Evolutionary conservation across 2,113 vertebrate species (phyloP), one percentile per base, ranked within the genome.

Genomic region (Microtus montanus): DNA sequence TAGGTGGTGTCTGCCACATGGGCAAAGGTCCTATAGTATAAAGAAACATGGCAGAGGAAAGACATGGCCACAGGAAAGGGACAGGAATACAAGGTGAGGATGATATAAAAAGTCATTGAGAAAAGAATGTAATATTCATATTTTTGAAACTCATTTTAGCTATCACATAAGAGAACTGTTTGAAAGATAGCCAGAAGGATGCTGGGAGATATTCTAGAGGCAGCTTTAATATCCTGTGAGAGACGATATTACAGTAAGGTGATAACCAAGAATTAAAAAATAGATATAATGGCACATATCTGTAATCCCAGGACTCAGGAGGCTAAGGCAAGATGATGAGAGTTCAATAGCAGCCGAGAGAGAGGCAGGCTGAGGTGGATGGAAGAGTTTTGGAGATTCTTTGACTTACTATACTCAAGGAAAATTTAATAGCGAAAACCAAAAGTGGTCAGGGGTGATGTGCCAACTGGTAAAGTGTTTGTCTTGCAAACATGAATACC

Each of bases 361-460:
- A 28, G 63, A 30, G 63, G 24, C 22, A 64, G 63, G 24, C 28
- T 0, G 26, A 68, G 64, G 26, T 26, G 26, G 26, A 64, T 58
- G 63, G 35, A 17, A n/a, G 33, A 8, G 33, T 17, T 35, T 7
- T 7, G 15, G 33, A n/a, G 17, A 58, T n/a, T 54, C 20, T 82
- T 82, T 54, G 33, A 61, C 52, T 73, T 85, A 17, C 77, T 70
- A 44, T 41, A 66, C 15, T 2, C 47, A 92, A 95, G 33, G 41
- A 61, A 71, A 70, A 84, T 87, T 83, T 91, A 88, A 77, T 87
- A 93, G 77, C n/a, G 90, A 77, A 38, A 73, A 2, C 24, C 17
- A 33, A 47, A 85, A 84, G 7, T 11, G 63, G 61, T 5, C 61
- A 44, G 38, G 41, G 13, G 15, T 33, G 10, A 66, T 7, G 17